These are phyloP conservation scores for Lagorchestes hirsutus DNA, from an alignment of 2,797 vertebrate genomes.

Conservation along the genomic window DNA sequence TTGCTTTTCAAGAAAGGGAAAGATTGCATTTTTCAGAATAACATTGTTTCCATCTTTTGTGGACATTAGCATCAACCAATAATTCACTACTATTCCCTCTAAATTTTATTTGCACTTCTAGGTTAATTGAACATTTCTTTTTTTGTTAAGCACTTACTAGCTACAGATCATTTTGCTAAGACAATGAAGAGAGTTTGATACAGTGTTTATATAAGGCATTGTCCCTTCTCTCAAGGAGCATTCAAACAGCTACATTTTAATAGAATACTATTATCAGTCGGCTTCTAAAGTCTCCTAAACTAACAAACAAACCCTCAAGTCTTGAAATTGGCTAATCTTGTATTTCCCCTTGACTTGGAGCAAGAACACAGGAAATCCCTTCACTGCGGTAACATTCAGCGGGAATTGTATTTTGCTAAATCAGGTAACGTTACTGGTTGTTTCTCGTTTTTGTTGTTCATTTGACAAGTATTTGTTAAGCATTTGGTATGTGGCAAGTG, in stretches of 20 bases:
- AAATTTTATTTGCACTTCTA: not conserved
- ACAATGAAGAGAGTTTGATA: not conserved
- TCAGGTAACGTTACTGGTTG: not conserved
- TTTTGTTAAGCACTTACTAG: not conserved
- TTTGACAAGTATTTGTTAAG: constrained; percentile 49
- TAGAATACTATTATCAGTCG: not conserved
- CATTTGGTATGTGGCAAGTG: not conserved
- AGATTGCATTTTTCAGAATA: not conserved
- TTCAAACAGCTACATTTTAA: not conserved
- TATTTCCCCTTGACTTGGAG: not conserved
- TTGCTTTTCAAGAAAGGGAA: not conserved
- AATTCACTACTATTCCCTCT: not conserved
- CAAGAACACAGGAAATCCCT: not conserved
- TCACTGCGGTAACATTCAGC: not conserved
- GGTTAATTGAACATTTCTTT: not conserved
- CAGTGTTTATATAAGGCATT: not conserved
- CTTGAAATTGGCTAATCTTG: not conserved
- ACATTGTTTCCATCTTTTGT: not conserved
- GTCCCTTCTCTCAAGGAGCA: not conserved
- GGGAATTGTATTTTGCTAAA: not conserved
- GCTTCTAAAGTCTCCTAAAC: not conserved
- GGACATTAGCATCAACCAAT: not conserved
- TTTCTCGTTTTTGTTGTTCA: constrained; percentile 20
- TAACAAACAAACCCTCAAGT: not conserved
- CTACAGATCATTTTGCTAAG: not conserved